These are phyloP conservation scores for Esperia sulphurella DNA, from an alignment of 2,888 invertebrate species.

Conservation along the genomic window DNA sequence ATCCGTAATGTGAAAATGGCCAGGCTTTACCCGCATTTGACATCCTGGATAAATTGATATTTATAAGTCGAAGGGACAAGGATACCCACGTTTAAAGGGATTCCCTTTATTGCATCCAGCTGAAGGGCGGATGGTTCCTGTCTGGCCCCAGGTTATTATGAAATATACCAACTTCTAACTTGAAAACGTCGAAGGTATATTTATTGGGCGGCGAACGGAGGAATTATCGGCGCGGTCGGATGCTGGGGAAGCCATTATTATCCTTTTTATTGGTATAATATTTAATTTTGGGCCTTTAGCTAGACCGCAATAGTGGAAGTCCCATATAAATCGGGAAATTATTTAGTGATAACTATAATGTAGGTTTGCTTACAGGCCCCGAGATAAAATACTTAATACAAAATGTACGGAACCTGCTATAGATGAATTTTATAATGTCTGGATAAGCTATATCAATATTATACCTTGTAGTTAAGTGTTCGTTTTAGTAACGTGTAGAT, in stretches of 20 bases:
- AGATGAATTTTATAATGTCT: neutral
- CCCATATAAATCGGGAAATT: constrained; percentile 71
- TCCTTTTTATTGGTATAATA: constrained; percentile 79
- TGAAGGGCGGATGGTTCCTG: constrained; percentile 67
- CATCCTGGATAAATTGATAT: constrained; percentile 77
- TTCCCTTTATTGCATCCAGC: constrained; percentile 74
- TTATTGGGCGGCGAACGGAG: constrained; percentile 61
- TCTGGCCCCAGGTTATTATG: constrained; percentile 71
- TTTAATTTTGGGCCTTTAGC: constrained; percentile 73
- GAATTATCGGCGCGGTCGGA: constrained; percentile 72
- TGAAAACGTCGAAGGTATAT: constrained; percentile 76
- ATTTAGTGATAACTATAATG: constrained; percentile 40
- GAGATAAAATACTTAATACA: neutral
- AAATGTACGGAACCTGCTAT: neutral
- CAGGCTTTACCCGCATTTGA: constrained; percentile 67
- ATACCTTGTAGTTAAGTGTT: no score
- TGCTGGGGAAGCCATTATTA: constrained; percentile 71
- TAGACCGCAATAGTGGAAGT: constrained; percentile 45
- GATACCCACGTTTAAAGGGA: constrained; percentile 64
- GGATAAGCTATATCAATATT: no score
- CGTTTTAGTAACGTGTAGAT: neutral
- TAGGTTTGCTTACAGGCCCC: constrained; percentile 2
- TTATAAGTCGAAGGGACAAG: constrained; percentile 74
- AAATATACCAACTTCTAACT: constrained; percentile 69
- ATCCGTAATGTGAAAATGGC: constrained; percentile 70